Evolutionary conservation across 1,140 invertebrate species (phyloP), one percentile per base, ranked within the genome.

Genomic region (Linepithema humile): DNA sequence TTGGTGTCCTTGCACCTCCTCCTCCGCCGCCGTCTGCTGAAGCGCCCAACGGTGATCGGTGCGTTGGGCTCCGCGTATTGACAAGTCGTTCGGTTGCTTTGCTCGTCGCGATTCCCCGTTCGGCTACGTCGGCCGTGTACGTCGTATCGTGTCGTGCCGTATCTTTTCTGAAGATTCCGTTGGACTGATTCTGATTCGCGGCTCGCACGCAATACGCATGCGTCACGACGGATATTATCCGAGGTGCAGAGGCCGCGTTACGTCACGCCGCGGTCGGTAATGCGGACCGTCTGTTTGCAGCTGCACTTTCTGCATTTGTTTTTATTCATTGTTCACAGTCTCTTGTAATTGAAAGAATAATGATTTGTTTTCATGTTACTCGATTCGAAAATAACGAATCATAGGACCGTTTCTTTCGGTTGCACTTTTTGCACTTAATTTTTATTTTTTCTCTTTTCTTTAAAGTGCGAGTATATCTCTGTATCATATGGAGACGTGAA

Each of bases 221-320:
- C 93, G 93, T 93, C 90, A 91, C 88, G 67, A 86, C 88, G 90
- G 88, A 91, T 91, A 93, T 91, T 91, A 91, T 85, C 80, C 86
- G 69, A 83, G 72, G 65, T 73, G 84, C 59, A 74, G 40, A 60
- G 57, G 60, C 32, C 77, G 55, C 60, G 85, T 92, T 92, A 92
- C 91, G 91, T 92, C 91, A 91, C 84, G 59, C 88, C 86, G 69
- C 89, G 74, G 45, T 45, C 40, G 40, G 57, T 75, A 45, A 62
- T 15, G 20, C 38, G 20, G 20, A 10, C 4, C 43, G 9, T 69
- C 6, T 12, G 62, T 17, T 6, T 50, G 17, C n/a, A 50, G n/a
- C 17, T 67, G 23, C 38, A 12, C 15, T 45, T 17, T 65, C 35
- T 10, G 2, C n/a, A n/a, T n/a, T n/a, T n/a, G n/a, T n/a, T n/a